Percentiles rank a stretch among this genome's conserved stretches.
These are phyloP conservation scores for Syrmaticus mikado DNA, from an alignment of 2,113 vertebrate genomes.

Conservation along the genomic window DNA sequence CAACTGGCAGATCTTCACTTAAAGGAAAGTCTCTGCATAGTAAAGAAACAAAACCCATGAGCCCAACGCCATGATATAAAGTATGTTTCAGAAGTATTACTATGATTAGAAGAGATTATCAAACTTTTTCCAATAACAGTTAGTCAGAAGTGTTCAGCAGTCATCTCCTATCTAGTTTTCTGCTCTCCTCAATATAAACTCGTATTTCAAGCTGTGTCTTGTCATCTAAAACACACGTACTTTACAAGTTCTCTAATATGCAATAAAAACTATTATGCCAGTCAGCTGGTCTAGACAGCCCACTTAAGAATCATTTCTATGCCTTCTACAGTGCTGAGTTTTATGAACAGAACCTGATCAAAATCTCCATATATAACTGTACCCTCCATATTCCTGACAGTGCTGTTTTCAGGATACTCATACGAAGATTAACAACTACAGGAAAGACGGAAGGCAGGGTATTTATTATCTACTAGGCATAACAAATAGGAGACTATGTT, in stretches of 20 bases:
- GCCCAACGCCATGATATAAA: not conserved
- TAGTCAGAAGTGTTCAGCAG: not conserved
- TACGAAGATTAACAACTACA: not conserved
- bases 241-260: not conserved
- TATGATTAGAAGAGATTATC: not conserved
- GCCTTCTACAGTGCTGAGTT: not conserved
- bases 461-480: not conserved
- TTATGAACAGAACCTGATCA: rapidly evolving
- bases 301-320: not conserved
- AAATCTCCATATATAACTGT: not conserved
- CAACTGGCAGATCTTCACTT: not conserved
- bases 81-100: not conserved
- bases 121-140: not conserved
- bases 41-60: not conserved
- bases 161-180: not conserved
- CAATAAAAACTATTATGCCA: not conserved
- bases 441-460: not conserved
- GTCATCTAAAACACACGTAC: not conserved
- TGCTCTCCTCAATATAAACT: not conserved
- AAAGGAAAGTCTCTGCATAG: not conserved
- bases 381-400: not conserved
- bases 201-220: not conserved
- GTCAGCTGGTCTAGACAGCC: not conserved
- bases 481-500: not conserved
- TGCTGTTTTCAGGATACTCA: not conserved